phyloP scores from a whole-genome alignment of 2,797 vertebrate genomes.

The Enteromius anoplus region DNA sequence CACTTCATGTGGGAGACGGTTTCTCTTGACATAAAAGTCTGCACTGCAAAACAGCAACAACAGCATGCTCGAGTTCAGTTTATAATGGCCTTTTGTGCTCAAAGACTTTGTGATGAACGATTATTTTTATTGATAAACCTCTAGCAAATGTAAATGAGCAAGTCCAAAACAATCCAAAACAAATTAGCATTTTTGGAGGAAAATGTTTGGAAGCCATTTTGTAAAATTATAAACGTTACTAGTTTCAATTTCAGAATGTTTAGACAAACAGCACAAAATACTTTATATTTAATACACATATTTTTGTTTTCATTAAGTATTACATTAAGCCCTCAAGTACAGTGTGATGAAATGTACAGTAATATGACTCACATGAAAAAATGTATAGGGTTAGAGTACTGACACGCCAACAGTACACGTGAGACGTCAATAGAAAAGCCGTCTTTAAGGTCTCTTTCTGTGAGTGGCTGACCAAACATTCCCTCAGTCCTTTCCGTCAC shows the following conservation, averaged over 20 bases:
- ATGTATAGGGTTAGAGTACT: neutral
- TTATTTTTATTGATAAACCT: neutral
- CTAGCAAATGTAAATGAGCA: neutral
- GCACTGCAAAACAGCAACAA: conserved; percentile 18
- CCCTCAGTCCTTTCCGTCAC: conserved; percentile 5
- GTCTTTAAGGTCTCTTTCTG: neutral
- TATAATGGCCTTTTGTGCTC: neutral
- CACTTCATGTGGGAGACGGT: conserved; percentile 3
- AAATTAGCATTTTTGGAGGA: neutral
- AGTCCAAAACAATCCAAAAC: neutral
- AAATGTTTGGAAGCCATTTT: neutral
- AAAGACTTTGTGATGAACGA: neutral
- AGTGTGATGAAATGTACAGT: neutral
- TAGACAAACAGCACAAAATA: neutral
- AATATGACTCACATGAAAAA: conserved; percentile 19
- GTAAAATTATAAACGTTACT: neutral
- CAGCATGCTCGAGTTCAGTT: neutral
- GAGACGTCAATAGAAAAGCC: neutral
- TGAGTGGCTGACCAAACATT: conserved; percentile 4
- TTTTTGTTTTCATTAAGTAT: conserved; percentile 1
- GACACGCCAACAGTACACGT: conserved; percentile 14
- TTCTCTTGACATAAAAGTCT: conserved; percentile 5
- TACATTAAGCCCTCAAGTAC: conserved; percentile 25
- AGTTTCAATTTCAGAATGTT: neutral
- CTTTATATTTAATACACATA: too few species aligned